Base-by-base conservation (phyloP, 1,140 invertebrate species). In the Drosophila trapezifrons region DNA sequence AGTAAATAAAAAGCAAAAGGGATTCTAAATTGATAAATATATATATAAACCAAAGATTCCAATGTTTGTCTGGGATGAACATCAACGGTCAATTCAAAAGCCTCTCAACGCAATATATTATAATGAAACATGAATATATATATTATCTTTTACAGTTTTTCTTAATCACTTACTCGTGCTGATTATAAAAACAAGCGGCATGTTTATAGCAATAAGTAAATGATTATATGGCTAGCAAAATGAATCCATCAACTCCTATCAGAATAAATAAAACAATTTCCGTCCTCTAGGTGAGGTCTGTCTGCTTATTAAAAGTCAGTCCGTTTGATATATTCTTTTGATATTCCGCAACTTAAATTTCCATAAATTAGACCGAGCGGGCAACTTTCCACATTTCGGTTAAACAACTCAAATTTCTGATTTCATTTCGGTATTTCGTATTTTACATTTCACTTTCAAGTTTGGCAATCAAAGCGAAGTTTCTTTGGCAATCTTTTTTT, bases 401-500 rank as follows among this genome's bases (percentile, higher is more conserved):
- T 42, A 45, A 63, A 42, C 20, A 65, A 69, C 37, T 65, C 46
- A 43, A 35, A 65, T 69, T 52, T 52, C 22, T 37, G 35, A 29
- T 66, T 45, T 38, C 18, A 43, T 32, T 65, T 52, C 20, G 8
- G 22, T 29, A 15, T n/a, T 63, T 62, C 13, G 13, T 22, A 66
- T 32, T 65, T 47, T 2, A n/a, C 20, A 12, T 43, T 45, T 67
- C 12, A 12, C 29, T 45, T 45, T 66, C 15, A 70, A 46, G 27
- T 55, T 66, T 70, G 32, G 22, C 62, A 54, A 70, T 38, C 66
- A 70, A 70, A 55, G 47, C 25, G 10, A 22, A 62, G 47, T 52
- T 52, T 47, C 13, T 46, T 51, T 9, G 4, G 47, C 35, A 63
- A 42, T 43, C 27, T 69, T 69, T 20, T 69, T 69, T 20, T 25